These are phyloP conservation scores for Cervus canadensis DNA, from an alignment of 2,113 vertebrate species.

Conservation along the genomic window DNA sequence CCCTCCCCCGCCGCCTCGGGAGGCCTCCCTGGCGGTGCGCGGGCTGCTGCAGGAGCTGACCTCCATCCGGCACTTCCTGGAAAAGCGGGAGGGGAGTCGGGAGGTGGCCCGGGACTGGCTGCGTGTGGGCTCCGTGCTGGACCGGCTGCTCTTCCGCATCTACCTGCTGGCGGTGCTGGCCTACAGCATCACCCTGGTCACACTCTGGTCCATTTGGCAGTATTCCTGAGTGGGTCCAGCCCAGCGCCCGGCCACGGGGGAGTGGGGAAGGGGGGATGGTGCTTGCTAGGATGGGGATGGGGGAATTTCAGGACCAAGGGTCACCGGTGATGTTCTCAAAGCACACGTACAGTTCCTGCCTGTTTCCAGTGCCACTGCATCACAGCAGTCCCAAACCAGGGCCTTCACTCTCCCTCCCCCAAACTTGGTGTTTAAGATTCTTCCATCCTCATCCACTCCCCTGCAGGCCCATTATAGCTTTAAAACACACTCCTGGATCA, in stretches of 20 bases:
- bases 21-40: constrained; percentile 74
- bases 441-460: accelerated
- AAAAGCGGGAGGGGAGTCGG: constrained; percentile 87
- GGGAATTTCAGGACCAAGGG: neutral
- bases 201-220: constrained; percentile 94
- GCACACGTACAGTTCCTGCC: neutral
- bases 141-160: constrained; percentile 91
- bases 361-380: neutral
- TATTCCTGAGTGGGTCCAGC: constrained; percentile 78
- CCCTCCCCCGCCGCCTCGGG: constrained; percentile 44
- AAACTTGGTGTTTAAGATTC: neutral
- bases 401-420: neutral
- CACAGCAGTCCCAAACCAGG: neutral
- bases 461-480: neutral
- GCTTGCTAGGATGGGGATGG: neutral
- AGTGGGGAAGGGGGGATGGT: accelerated
- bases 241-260: accelerated
- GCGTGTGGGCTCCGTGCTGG: constrained; percentile 92
- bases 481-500: neutral
- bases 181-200: constrained; percentile 91
- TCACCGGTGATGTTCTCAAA: neutral
- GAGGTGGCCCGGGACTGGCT: constrained; percentile 94
- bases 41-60: constrained; percentile 88
- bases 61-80: constrained; percentile 89
- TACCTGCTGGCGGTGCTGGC: constrained; percentile 91